A percentile compares a stretch with the other conserved stretches of the same genome.
These are phyloP conservation scores for Drosophila azteca DNA, from an alignment of 1,140 invertebrate species.

Conservation along the genomic window DNA sequence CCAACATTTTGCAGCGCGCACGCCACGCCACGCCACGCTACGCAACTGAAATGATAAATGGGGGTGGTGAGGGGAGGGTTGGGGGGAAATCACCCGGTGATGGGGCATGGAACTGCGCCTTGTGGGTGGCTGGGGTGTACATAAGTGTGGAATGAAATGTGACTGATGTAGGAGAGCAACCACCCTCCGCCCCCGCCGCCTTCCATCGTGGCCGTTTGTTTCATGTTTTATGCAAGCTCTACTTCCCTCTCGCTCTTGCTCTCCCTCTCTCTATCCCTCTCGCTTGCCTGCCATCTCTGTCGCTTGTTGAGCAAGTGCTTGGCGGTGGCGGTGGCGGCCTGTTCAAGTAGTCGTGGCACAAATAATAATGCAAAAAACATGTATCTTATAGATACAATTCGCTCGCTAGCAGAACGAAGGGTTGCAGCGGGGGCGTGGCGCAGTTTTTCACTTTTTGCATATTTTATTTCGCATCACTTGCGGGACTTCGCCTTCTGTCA, in stretches of 20 bases:
- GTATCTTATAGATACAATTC: slow-evolving; percentile 64
- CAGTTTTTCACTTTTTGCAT: slow-evolving; percentile 1
- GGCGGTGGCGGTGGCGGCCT: background rate
- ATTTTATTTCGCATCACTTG: background rate
- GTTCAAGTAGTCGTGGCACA: slow-evolving; percentile 38
- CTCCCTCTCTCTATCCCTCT: slow-evolving; percentile 9
- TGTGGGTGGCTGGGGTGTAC: background rate
- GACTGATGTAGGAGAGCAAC: slow-evolving; percentile 41
- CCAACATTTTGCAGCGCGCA: slow-evolving; percentile 75
- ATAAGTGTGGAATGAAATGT: slow-evolving; percentile 51
- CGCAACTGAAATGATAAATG: slow-evolving; percentile 51
- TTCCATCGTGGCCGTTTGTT: slow-evolving; percentile 33
- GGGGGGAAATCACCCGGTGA: background rate
- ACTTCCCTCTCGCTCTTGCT: background rate
- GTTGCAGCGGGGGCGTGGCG: slow-evolving; percentile 32
- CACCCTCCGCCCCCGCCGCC: no score
- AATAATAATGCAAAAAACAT: slow-evolving; percentile 70
- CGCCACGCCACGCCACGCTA: slow-evolving; percentile 44
- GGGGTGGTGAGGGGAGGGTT: background rate
- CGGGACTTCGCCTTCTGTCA: no score
- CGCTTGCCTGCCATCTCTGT: background rate
- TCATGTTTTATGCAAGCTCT: slow-evolving; percentile 72
- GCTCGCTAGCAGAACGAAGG: background rate
- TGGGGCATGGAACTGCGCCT: background rate
- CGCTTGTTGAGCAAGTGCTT: slow-evolving; percentile 29